phyloP scores from a whole-genome alignment of 2,888 invertebrate genomes.

The Portevinia maculata region DNA sequence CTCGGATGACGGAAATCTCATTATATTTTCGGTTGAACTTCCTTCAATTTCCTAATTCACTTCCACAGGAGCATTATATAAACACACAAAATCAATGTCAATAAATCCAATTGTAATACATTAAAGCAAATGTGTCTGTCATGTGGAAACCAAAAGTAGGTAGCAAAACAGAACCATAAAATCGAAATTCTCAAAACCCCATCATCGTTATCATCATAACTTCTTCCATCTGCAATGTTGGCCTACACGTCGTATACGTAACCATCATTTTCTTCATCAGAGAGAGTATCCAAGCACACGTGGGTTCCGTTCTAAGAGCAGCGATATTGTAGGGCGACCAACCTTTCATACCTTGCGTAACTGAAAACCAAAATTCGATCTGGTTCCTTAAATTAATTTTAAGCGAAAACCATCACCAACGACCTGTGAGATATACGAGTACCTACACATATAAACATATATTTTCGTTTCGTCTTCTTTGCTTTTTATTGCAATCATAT shows the following conservation, averaged over 20 bases:
- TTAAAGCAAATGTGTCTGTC: no score
- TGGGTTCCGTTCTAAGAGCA: neutral
- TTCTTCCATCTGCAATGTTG: constrained; percentile 34
- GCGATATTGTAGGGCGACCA: neutral
- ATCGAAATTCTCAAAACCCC: constrained; percentile 42
- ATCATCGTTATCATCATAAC: constrained; percentile 48
- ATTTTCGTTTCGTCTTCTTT: neutral
- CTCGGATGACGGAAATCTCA: constrained; percentile 48
- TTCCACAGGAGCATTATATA: no score
- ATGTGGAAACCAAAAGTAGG: neutral
- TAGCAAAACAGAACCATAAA: constrained; percentile 24
- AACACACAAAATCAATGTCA: no score
- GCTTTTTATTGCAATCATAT: constrained; percentile 57
- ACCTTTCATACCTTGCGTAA: constrained; percentile 28
- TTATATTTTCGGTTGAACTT: constrained; percentile 62
- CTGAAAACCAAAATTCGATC: constrained; percentile 54
- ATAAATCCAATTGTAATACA: no score
- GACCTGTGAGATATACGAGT: constrained; percentile 1
- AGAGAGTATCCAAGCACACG: constrained; percentile 11
- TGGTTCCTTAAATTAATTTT: constrained; percentile 53
- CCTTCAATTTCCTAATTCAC: constrained; percentile 67
- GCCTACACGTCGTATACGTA: constrained; percentile 59
- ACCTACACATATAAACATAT: no score
- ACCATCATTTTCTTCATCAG: constrained; percentile 6
- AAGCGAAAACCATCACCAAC: constrained; percentile 3